Evolutionary conservation across 2,797 vertebrate species (phyloP).

Genomic region (Columba guinea): DNA sequence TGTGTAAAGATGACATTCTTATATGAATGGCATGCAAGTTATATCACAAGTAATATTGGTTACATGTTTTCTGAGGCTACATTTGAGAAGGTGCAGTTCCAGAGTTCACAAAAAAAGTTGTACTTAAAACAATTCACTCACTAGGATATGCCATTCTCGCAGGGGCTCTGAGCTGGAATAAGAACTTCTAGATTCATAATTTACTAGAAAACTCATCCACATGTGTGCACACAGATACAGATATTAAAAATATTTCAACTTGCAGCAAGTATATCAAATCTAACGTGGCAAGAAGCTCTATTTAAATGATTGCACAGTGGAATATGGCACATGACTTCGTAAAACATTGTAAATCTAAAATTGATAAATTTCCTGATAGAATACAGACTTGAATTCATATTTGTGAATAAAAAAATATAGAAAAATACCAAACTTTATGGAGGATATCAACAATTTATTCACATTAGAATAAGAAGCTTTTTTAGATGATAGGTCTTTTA

Average conservation of each 20-base stretch:
- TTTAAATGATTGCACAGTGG: not conserved
- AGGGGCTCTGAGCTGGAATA: not conserved
- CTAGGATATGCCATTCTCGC: not conserved
- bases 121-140: not conserved
- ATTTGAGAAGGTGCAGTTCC: not conserved
- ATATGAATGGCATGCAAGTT: not conserved
- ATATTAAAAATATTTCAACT: not conserved
- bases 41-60: not conserved
- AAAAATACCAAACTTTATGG: constrained; percentile 7
- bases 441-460: not conserved
- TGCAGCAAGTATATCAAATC: not conserved
- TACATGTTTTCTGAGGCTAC: not conserved
- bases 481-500: not conserved
- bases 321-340: not conserved
- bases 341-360: constrained; percentile 18
- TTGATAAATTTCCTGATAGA: constrained; percentile 14
- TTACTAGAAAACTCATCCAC: not conserved
- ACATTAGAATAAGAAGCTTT: not conserved
- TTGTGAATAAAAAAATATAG: constrained; percentile 40
- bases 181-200: not conserved
- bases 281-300: constrained; percentile 9
- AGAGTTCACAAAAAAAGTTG: not conserved
- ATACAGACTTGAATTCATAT: not conserved
- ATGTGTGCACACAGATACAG: not conserved
- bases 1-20: not conserved